Base-by-base conservation (phyloP, 2,113 vertebrate genomes). In the Leptocoma aspasia region DNA sequence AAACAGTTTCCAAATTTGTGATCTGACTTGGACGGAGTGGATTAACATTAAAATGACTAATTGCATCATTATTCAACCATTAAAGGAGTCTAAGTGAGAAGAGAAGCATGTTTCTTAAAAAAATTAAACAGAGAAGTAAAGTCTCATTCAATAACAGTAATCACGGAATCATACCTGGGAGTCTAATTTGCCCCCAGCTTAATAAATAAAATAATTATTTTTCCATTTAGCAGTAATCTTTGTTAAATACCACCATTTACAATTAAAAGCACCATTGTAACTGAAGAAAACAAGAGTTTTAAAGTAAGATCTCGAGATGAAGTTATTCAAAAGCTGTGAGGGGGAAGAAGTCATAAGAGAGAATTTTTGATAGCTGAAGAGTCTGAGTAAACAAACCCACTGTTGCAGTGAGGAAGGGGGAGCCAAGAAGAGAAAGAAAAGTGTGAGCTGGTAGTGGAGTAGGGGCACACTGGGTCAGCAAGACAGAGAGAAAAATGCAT, bases 291-390 rank as follows among this genome's bases (percentile, higher is more conserved):
- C 50, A 50, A 49, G 18, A 61, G 16, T 63, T 92, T 94, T 66
- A 73, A 66, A 53, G n/a, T 66, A 85, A 93, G 42, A 59, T 35
- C 49, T 39, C 20, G 52, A 65, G 31, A 77, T 12, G 50, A 30
- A 57, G 22, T 52, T 70, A 91, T 71, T 89, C 66, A 85, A 80
- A 91, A 70, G 35, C 47, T 86, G 44, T n/a, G 49, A 82, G 33
- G 23, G 18, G 21, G 28, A 49, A 89, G 83, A 94, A 87, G 31
- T 9, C 7, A 9, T 65, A 69, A 78, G 63, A 91, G 65, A 88
- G 63, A 89, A 95, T 72, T 92, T 91, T 66, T 92, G 65, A 87
- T 72, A 80, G 79, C 39, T 85, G 53, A 63, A 89, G 63, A 81
- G 42, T 31, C 63, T 61, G 37, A 78, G 50, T 45, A 71, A 95